Evolutionary conservation across 2,888 invertebrate genomes (phyloP), one percentile per base, ranked within the genome.

Genomic region (Agrochola macilenta): DNA sequence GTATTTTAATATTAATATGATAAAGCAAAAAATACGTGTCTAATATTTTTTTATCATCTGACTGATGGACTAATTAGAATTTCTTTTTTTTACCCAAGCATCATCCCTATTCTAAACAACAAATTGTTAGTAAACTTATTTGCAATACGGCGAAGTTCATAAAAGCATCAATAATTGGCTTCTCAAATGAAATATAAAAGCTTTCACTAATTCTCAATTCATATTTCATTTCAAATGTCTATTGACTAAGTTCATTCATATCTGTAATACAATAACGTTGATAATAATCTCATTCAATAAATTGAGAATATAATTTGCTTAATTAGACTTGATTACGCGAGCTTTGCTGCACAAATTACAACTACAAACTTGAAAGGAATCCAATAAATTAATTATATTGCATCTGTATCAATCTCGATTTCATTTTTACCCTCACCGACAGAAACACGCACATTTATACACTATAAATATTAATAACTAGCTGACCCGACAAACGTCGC

Each of bases 151-250:
- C 57, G 0, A 39, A 57, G 17, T 39, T 35, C 5, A 69, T 68
- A 20, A 58, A 68, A 61, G 35, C 30, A 52, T n/a, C 5, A 46
- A 14, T 75, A 58, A 68, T 78, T 83, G 8, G 14, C 26, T 46
- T 39, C 7, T 60, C 17, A 7, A 57, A 77, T 14, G 9, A 46
- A 52, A 58, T 20, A 52, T 71, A 26, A 35, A 78, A 54, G 23
- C 49, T 20, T 61, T 76, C 30, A 66, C 39, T 72, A 76, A 65
- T 14, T 60, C 11, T 61, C 26, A 71, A 52, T 69, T 81, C 43
- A 71, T 35, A 17, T 20, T 71, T 39, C 3, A 35, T 39, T 84
- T 35, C 26, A 60, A 49, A 49, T 35, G 3, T 60, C 11, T 68
- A 65, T 43, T 54, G 39, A 63, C 8, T 26, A n/a, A 49, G 23